phyloP scores from a whole-genome alignment of 1,140 invertebrate species.

The Colletes latitarsis region DNA sequence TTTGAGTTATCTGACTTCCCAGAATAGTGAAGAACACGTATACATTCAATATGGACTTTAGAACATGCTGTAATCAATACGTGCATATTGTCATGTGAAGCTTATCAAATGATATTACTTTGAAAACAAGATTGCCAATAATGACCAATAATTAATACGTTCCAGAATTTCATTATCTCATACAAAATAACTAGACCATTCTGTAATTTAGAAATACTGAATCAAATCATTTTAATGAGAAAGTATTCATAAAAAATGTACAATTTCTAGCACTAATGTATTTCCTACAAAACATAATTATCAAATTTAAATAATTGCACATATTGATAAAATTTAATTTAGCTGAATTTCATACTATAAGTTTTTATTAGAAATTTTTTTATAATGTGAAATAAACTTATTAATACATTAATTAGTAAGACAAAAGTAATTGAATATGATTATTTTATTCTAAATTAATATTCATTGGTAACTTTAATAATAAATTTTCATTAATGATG shows the following conservation, averaged over 20 bases:
- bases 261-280: neutral
- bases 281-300: neutral
- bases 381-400: neutral
- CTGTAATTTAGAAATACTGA: neutral
- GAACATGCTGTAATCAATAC: constrained; percentile 46
- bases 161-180: neutral
- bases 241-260: neutral
- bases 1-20: constrained; percentile 20
- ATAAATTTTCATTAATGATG: neutral
- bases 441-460: neutral
- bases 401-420: too few species aligned
- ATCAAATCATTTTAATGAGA: neutral
- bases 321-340: too few species aligned
- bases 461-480: neutral
- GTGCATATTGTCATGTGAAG: constrained; percentile 36
- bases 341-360: neutral
- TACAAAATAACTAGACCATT: neutral
- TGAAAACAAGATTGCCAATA: constrained; percentile 44
- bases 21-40: constrained; percentile 2
- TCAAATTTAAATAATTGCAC: too few species aligned
- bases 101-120: constrained; percentile 55
- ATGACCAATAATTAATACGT: constrained; percentile 9
- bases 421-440: neutral
- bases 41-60: constrained; percentile 45
- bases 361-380: neutral